phyloP scores from a whole-genome alignment of 2,797 vertebrate genomes.

The Apogon hyalosoma region DNA sequence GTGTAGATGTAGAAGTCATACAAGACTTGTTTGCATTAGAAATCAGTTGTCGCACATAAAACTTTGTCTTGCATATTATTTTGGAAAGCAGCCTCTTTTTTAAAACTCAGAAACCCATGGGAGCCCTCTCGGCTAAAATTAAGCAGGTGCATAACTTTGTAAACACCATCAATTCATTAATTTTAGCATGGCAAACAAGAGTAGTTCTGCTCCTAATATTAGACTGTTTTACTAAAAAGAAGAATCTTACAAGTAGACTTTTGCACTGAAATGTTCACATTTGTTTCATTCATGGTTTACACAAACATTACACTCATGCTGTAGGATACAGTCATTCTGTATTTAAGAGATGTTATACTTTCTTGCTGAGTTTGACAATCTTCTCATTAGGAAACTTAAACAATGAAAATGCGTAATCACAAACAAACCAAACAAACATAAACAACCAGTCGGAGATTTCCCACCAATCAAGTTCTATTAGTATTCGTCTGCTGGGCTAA shows the following conservation, averaged over 20 bases:
- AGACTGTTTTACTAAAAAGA: too few relatives aligned
- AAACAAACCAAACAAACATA: not conserved
- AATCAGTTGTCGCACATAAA: too few relatives aligned
- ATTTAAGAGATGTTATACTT: too few relatives aligned
- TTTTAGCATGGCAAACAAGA: constrained; percentile 2
- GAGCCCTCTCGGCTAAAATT: constrained; percentile 4
- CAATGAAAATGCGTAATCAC: not conserved
- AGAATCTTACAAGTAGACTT: rapidly evolving
- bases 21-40: not conserved
- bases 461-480: constrained; percentile 12
- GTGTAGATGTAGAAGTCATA: not conserved
- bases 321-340: too few relatives aligned
- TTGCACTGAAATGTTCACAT: not conserved
- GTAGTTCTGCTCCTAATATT: not conserved
- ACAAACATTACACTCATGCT: too few relatives aligned
- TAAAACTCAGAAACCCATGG: not conserved
- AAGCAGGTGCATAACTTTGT: constrained; percentile 8
- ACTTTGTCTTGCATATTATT: not conserved
- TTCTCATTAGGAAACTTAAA: not conserved
- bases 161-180: constrained; percentile 17
- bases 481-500: constrained; percentile 25
- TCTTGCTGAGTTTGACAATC: too few relatives aligned
- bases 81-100: not conserved
- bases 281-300: too few relatives aligned
- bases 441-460: constrained; percentile 8